These are phyloP conservation scores for Cephus runcator DNA, from an alignment of 2,888 invertebrate genomes.

Conservation along the genomic window DNA sequence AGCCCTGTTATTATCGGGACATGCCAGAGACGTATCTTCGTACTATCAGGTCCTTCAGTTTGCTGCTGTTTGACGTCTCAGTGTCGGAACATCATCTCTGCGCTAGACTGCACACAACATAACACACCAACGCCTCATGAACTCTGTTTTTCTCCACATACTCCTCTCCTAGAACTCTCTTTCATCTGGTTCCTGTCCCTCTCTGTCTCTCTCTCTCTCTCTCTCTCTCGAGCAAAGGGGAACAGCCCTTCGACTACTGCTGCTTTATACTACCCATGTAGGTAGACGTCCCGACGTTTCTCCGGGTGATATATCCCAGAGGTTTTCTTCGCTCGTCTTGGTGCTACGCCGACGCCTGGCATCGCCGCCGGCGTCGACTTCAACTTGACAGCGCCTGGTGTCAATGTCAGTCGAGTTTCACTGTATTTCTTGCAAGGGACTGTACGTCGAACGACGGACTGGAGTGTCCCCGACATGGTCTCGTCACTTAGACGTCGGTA, in stretches of 20 bases:
- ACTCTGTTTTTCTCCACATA: background rate
- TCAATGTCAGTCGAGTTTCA: background rate
- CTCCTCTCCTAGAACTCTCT: conserved; percentile 2
- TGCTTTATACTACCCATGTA: background rate
- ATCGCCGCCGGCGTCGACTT: background rate
- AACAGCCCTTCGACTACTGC: background rate
- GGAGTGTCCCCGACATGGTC: background rate
- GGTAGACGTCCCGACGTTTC: background rate
- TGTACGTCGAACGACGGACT: background rate
- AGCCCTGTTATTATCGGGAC: background rate
- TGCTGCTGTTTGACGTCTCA: conserved; percentile 11
- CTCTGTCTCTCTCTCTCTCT: no score
- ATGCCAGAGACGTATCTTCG: background rate
- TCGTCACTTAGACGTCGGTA: background rate
- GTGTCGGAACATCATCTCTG: conserved; percentile 13
- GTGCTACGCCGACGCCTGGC: background rate
- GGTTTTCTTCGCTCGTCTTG: background rate
- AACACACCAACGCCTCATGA: conserved; percentile 25
- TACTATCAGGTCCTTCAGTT: conserved; percentile 1
- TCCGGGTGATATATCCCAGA: background rate
- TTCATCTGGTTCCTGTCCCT: background rate
- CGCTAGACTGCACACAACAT: conserved; percentile 29
- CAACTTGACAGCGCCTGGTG: background rate
- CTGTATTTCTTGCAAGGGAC: background rate
- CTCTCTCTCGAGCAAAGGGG: background rate